Percentiles rank a stretch among this genome's conserved stretches.
phyloP scores from a whole-genome alignment of 2,888 invertebrate genomes.

The Volucella bombylans region DNA sequence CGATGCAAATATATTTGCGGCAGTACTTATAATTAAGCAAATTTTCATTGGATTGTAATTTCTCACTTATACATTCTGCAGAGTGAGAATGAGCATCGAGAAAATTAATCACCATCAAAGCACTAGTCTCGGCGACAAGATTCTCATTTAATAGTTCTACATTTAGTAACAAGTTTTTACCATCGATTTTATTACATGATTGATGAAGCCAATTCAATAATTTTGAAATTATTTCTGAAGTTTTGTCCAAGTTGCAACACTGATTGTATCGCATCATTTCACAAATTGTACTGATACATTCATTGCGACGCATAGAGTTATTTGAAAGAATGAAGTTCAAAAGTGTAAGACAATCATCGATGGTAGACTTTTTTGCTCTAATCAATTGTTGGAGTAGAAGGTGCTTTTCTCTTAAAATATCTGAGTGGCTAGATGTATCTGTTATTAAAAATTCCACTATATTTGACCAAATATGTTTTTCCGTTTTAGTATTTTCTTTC shows the following conservation, averaged over 20 bases:
- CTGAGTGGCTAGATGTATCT: constrained; percentile 75
- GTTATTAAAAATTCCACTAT: constrained; percentile 77
- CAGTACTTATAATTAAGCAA: constrained; percentile 78
- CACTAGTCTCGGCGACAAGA: constrained; percentile 79
- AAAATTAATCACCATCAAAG: constrained; percentile 80
- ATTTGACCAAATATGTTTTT: constrained; percentile 74
- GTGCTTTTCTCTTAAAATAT: constrained; percentile 79
- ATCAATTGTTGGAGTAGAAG: constrained; percentile 77
- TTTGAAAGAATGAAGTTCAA: constrained; percentile 77
- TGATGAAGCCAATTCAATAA: constrained; percentile 78
- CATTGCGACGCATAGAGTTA: constrained; percentile 77
- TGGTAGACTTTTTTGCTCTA: constrained; percentile 75
- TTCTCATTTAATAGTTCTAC: constrained; percentile 77
- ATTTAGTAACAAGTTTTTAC: constrained; percentile 77
- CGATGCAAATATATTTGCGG: constrained; percentile 77
- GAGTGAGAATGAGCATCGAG: constrained; percentile 74
- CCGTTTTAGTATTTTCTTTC: constrained; percentile 1
- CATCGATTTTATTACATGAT: constrained; percentile 75
- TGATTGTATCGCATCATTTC: constrained; percentile 77
- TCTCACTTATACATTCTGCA: not conserved
- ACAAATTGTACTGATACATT: constrained; percentile 78
- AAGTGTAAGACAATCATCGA: constrained; percentile 74
- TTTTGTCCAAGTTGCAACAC: constrained; percentile 77
- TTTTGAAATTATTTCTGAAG: constrained; percentile 75
- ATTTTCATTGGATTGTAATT: not conserved